phyloP scores from a whole-genome alignment of 2,797 vertebrate species.

The Microctenopoma lineatum region DNA sequence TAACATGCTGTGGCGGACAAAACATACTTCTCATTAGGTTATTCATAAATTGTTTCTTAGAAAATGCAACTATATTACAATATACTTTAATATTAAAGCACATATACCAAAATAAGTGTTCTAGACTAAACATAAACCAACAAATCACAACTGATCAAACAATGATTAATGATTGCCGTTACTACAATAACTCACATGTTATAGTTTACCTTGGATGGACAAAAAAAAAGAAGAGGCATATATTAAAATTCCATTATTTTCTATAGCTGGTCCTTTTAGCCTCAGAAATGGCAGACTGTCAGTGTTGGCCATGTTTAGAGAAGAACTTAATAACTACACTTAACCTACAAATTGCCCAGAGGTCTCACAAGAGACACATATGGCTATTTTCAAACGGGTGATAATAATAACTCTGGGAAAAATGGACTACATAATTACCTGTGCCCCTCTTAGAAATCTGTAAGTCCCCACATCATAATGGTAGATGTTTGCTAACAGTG shows the following conservation, averaged over 20 bases:
- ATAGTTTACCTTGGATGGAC: slow-evolving; percentile 16
- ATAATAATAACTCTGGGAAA: slow-evolving; percentile 73
- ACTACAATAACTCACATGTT: not conserved
- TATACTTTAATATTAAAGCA: too few species aligned
- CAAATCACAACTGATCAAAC: not conserved
- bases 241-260: slow-evolving; percentile 61
- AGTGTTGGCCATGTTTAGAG: slow-evolving; percentile 70
- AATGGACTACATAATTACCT: slow-evolving; percentile 75
- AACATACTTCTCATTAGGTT: too few species aligned
- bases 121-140: not conserved
- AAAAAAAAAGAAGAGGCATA: slow-evolving; percentile 28
- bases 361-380: slow-evolving; percentile 77
- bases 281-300: slow-evolving; percentile 45
- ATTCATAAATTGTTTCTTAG: too few species aligned
- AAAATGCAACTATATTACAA: too few species aligned
- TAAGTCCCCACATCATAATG: slow-evolving; percentile 59
- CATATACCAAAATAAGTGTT: too few species aligned
- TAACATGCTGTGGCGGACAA: too few species aligned
- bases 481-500: slow-evolving; percentile 46
- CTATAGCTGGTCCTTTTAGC: slow-evolving; percentile 10
- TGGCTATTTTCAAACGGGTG: slow-evolving; percentile 73
- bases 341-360: slow-evolving; percentile 77
- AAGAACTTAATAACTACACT: slow-evolving; percentile 79
- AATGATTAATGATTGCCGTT: not conserved
- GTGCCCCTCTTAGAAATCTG: slow-evolving; percentile 71